phyloP scores from a whole-genome alignment of 2,113 vertebrate species.

The Nanorana parkeri region DNA sequence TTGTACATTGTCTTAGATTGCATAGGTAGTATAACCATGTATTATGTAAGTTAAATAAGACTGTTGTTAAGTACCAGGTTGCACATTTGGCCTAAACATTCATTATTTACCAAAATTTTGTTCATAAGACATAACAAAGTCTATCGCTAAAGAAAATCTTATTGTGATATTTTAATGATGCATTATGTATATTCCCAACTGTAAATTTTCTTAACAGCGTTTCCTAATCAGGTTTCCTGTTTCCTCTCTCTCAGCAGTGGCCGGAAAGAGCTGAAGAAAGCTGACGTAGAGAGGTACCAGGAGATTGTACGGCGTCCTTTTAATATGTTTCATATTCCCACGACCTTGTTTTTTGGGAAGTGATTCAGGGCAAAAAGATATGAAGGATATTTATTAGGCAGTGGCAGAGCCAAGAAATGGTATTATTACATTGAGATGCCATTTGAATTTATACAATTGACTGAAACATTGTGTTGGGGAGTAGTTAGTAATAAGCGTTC shows the following conservation, averaged over 20 bases:
- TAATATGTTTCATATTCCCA: slow-evolving; percentile 29
- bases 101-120: not conserved
- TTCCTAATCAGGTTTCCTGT: slow-evolving; percentile 44
- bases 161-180: not conserved
- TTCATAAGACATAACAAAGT: not conserved
- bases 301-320: slow-evolving; percentile 15
- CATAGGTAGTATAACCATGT: too few species aligned
- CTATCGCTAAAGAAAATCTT: not conserved
- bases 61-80: too few species aligned
- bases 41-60: too few species aligned
- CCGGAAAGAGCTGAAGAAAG: slow-evolving; percentile 15
- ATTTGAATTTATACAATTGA: slow-evolving; percentile 16
- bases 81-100: too few species aligned
- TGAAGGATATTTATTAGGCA: slow-evolving; percentile 28
- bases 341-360: slow-evolving; percentile 17
- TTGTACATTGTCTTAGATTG: too few species aligned
- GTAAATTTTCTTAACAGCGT: slow-evolving; percentile 6
- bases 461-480: not conserved
- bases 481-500: not conserved
- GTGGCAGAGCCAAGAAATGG: slow-evolving; percentile 4
- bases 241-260: slow-evolving; percentile 31
- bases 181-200: slow-evolving; percentile 6
- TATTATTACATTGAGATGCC: slow-evolving; percentile 6
- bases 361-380: slow-evolving; percentile 22
- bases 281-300: slow-evolving; percentile 13